These are phyloP conservation scores for Ceyx margarethae DNA, from an alignment of 2,113 vertebrate genomes.

Conservation along the genomic window DNA sequence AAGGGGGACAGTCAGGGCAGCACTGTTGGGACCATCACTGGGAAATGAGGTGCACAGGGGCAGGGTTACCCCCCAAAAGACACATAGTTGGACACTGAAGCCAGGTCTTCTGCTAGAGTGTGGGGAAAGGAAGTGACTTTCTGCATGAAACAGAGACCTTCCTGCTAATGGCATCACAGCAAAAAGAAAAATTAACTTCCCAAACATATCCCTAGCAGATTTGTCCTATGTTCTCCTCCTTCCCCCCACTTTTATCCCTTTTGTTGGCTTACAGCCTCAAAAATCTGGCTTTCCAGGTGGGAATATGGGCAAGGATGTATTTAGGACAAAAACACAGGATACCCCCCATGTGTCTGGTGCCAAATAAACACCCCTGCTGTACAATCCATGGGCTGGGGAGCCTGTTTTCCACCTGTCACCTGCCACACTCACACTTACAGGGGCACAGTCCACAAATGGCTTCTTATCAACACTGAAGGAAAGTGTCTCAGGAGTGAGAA, in stretches of 20 bases:
- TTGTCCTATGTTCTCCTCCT: background rate
- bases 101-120: background rate
- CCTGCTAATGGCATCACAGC: background rate
- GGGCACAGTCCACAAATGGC: background rate
- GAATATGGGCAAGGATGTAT: background rate
- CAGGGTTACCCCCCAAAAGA: background rate
- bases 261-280: background rate
- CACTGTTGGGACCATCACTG: rapidly evolving
- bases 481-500: background rate
- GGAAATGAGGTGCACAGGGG: rapidly evolving
- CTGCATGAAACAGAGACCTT: background rate
- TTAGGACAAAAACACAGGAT: background rate
- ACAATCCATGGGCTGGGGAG: no score
- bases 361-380: no score
- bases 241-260: background rate
- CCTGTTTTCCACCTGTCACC: no score
- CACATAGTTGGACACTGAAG: background rate
- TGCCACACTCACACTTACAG: background rate
- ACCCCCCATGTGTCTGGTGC: no score
- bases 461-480: background rate
- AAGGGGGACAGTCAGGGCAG: rapidly evolving
- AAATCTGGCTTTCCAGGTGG: background rate
- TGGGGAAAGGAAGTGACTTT: background rate
- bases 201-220: background rate
- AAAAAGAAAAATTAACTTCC: background rate